Conservation (phyloP, 2,113 vertebrate species). For the Fregata magnificens region DNA sequence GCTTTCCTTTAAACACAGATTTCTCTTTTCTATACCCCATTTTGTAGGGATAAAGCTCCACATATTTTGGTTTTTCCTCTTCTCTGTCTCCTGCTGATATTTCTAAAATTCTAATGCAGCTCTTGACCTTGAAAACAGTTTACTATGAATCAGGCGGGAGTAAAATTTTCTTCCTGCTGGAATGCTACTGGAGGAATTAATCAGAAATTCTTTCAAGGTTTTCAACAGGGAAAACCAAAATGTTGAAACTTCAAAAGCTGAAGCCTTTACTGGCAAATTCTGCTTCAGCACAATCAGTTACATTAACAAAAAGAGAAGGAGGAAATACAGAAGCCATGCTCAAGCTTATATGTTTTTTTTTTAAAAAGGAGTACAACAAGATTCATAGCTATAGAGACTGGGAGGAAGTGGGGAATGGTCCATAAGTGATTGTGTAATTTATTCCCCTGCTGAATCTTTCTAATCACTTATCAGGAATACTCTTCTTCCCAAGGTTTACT, state of each 20-base stretch:
- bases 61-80: neutral
- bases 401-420: neutral
- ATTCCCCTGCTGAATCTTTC: neutral
- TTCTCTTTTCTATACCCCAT: neutral
- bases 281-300: neutral
- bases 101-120: neutral
- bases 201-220: neutral
- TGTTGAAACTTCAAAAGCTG: neutral
- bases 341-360: neutral
- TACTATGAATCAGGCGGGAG: neutral
- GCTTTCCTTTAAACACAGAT: neutral
- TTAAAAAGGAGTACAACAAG: neutral
- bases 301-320: neutral
- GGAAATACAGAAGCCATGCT: neutral
- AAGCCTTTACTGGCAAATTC: neutral
- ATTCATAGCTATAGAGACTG: neutral
- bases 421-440: neutral
- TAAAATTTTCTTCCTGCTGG: neutral
- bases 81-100: neutral
- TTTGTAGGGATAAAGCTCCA: neutral
- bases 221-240: neutral
- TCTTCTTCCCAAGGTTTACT: neutral
- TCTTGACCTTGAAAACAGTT: neutral
- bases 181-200: neutral
- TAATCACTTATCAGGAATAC: neutral